Evolutionary conservation across 2,113 vertebrate species (phyloP).

Genomic region (Neomonachus schauinslandi): DNA sequence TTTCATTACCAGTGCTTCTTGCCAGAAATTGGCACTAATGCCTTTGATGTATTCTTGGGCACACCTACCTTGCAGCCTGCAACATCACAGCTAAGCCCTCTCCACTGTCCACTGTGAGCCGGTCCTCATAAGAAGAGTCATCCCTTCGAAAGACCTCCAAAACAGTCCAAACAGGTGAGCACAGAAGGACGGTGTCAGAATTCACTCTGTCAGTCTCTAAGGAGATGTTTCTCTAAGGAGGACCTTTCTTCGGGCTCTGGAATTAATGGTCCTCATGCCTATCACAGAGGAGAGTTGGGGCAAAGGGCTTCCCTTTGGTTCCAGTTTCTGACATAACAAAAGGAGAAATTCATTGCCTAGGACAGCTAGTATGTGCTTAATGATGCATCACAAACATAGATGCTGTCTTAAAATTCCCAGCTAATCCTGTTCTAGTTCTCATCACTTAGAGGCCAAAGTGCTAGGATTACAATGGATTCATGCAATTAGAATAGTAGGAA

Average conservation of each 20-base stretch:
- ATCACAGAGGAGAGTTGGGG: not conserved
- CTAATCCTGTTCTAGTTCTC: not conserved
- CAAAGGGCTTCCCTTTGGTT: not conserved
- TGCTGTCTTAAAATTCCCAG: not conserved
- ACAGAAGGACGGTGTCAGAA: not conserved
- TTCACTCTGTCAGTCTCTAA: not conserved
- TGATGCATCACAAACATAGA: not conserved
- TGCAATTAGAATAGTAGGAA: not conserved
- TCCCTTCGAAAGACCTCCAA: not conserved
- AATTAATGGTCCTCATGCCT: not conserved
- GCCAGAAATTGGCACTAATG: not conserved
- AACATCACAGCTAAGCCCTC: not conserved
- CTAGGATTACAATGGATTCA: not conserved
- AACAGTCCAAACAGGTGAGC: not conserved
- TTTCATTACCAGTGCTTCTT: slow-evolving; percentile 10
- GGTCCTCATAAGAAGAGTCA: not conserved
- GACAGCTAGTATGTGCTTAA: not conserved
- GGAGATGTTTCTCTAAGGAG: not conserved
- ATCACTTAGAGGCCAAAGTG: not conserved
- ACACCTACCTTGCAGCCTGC: not conserved
- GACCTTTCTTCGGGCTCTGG: not conserved
- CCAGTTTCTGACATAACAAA: not conserved
- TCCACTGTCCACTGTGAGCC: rapidly evolving
- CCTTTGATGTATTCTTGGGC: not conserved
- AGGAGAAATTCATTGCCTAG: not conserved